Evolutionary conservation across 2,797 vertebrate species (phyloP), one percentile per base, ranked within the genome.

Genomic region (Myotis pilosus): DNA sequence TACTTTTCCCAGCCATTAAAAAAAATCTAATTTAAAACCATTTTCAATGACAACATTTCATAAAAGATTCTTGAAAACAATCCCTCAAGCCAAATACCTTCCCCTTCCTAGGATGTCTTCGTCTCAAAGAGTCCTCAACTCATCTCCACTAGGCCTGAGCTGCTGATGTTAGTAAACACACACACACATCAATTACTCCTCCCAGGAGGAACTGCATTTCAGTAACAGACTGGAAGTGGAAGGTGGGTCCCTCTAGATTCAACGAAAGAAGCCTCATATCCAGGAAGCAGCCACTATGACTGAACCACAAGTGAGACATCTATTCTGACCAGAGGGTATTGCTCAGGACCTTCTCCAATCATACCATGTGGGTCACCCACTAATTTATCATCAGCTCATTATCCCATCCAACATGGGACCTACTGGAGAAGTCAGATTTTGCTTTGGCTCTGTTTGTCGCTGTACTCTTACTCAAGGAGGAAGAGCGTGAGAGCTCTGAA

Each of bases 61-160:
- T 81, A 79, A 71, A 93, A 69, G 12, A 72, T 87, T 60, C 36
- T 80, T 60, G 53, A 89, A 83, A 95, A 95, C 44, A 62, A 1
- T 69, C 7, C 28, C 12, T 88, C 19, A n/a, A 85, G 23, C 17
- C 72, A 90, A 74, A 79, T 81, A 23, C 0, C 3, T 72, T 6
- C 47, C 22, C 9, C 78, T 66, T 47, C 47, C 36, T 44, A 30
- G 6, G 82, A 23, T 88, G 49, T 71, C 3, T 53, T 87, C 41
- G 1, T 49, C 47, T 92, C 17, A 41, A 20, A 76, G 51, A 86
- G 36, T 76, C 64, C 36, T 87, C 22, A 68, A 10, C 1, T 82
- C 30, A 28, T 51, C 19, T 68, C 28, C 33, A 60, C 30, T 8
- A 51, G 30, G 33, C 7, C 30, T 62, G 19, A 41, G 11, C 33